Base-by-base conservation (phyloP, 2,113 vertebrate species). In the Larimichthys polyactis region DNA sequence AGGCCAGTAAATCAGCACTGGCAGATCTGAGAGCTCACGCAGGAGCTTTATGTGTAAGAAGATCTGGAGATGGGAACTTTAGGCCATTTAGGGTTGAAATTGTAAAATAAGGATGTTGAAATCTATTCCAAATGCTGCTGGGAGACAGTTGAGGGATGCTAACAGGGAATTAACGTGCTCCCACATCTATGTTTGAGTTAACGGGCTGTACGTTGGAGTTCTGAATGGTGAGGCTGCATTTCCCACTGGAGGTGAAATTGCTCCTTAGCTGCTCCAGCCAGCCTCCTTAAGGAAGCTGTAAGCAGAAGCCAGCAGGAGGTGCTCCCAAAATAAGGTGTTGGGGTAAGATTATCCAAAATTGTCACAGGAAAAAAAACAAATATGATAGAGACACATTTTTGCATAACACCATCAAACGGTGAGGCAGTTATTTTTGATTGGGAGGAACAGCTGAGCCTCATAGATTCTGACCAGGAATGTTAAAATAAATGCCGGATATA, bases 401-500 rank as follows among this genome's bases (percentile, higher is more conserved):
- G 14, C 57, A 29, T 32, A 19, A 36, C 11, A 32, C 19, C 22
- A 32, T 54, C 55, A 40, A 71, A 55, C 2, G 51, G 27, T 20
- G 12, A 44, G 68, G 1, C 46, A 52, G 44, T 54, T n/a, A 40
- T 54, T 55, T 73, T 60, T 32, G 11, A 78, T 65, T 48, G 65
- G 29, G 20, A 36, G 49, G 36, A 57, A 62, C 68, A 59, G 65
- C 57, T 73, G 16, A 54, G 19, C 29, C 16, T 72, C 17, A 69
- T n/a, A 51, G 22, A 72, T 64, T 84, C 29, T 63, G 63, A 72
- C 64, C 64, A 74, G 52, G n/a, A 77, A 77, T 32, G 40, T 46
- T 54, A 78, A 65, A 74, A 74, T 69, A 1, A 74, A 78, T 58
- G 36, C 11, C 32, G 36, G 24, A 54, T 51, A 48, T 64, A 22